Evolutionary conservation across 2,888 invertebrate species (phyloP).

Genomic region (Eubasilissa splendida): DNA sequence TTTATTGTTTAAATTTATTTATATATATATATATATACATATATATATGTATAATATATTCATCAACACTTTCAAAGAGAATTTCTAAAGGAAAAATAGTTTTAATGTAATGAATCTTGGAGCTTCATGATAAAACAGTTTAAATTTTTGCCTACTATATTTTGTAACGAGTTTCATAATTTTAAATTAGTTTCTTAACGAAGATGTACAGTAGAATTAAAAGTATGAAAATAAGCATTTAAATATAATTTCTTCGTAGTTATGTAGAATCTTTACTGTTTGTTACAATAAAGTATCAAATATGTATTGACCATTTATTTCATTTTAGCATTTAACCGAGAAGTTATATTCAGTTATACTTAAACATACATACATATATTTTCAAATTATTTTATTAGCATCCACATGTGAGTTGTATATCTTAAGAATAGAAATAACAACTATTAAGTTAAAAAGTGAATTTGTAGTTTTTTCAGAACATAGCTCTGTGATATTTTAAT

Average conservation of each 20-base stretch:
- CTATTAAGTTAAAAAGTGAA: no score
- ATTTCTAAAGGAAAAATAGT: not conserved
- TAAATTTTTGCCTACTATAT: not conserved
- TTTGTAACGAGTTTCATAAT: constrained; percentile 29
- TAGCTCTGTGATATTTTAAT: no score
- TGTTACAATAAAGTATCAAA: no score
- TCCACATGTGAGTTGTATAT: no score
- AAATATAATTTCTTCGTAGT: not conserved
- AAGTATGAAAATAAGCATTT: constrained; percentile 24
- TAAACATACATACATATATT: no score
- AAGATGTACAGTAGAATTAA: constrained; percentile 8
- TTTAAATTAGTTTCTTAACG: constrained; percentile 24
- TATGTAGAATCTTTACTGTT: no score
- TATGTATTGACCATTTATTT: no score
- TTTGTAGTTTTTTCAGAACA: no score
- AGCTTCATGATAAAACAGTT: not conserved
- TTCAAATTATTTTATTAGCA: no score
- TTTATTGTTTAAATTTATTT: constrained; percentile 16
- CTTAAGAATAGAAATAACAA: no score
- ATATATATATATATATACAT: not conserved
- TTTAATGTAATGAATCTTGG: not conserved
- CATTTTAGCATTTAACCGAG: no score
- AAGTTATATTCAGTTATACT: no score
- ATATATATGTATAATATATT: not conserved
- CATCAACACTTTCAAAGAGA: not conserved